Conservation (phyloP, 1,140 invertebrate genomes). For the Scaptomyza montana region DNA sequence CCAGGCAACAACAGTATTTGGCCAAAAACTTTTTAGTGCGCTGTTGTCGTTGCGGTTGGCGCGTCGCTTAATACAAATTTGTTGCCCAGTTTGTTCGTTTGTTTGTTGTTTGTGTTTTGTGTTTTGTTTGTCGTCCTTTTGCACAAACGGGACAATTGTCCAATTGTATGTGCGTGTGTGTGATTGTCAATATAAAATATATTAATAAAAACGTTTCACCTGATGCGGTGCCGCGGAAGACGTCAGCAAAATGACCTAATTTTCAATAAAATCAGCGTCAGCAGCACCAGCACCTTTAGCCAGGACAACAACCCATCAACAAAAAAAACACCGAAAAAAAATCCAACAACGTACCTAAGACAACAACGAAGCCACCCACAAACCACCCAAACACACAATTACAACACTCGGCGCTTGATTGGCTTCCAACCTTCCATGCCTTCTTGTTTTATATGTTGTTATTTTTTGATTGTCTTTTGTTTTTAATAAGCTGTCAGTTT, state of each 20-base stretch:
- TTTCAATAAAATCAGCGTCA: conserved; percentile 5
- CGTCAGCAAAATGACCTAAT: conserved; percentile 63
- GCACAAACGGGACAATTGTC: neutral
- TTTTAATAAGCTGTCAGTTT: conserved; percentile 13
- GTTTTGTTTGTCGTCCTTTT: neutral
- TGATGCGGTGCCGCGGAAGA: conserved; percentile 33
- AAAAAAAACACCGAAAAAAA: neutral
- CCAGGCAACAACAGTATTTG: conserved; percentile 43
- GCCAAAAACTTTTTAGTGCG: conserved; percentile 69
- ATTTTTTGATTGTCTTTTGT: neutral
- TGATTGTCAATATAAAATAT: no score
- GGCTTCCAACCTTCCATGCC: conserved; percentile 44
- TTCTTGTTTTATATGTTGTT: conserved; percentile 24
- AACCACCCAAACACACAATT: no score
- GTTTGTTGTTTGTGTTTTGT: conserved; percentile 4
- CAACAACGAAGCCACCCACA: neutral
- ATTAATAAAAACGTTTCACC: conserved; percentile 26
- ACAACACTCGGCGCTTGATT: conserved; percentile 36
- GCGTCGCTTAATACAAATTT: conserved; percentile 39
- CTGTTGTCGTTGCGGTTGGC: conserved; percentile 72
- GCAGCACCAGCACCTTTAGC: conserved; percentile 31
- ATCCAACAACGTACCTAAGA: neutral
- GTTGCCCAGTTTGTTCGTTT: conserved; percentile 4
- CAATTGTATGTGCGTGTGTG: conserved; percentile 5
- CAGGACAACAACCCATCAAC: conserved; percentile 33